Evolutionary conservation across 1,140 invertebrate genomes (phyloP), one percentile per base, ranked within the genome.

Genomic region (Neodiprion virginianus): DNA sequence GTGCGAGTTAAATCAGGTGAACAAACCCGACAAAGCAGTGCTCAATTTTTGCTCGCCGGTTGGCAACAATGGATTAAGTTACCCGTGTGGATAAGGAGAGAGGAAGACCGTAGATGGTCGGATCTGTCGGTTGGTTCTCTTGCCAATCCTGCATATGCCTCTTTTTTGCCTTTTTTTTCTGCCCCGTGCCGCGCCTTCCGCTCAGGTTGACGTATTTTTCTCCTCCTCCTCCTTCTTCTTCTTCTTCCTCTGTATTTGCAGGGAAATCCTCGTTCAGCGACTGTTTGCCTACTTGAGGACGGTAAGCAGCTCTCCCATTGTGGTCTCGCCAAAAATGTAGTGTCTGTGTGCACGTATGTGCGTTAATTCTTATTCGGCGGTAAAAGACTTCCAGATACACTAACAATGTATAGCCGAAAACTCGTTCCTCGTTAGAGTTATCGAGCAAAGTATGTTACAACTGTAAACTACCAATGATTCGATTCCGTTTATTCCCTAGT

Each of bases 1-100:
- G 84, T 87, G 76, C 80, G 83, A 79, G 86, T 84, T 84, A 84
- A 87, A 87, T 87, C 86, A 88, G 83, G 83, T 86, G 85, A 82
- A 85, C 80, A 61, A 78, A 78, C 77, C 67, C 53, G 71, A 81
- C 75, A 81, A 82, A 76, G 53, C 47, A 68, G 67, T 48, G 67
- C 73, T 61, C 12, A 12, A 28, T 14, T 47, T 50, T 65, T 23
- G 61, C 47, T 70, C 40, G 65, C 28, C 77, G 74, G 76, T 75
- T 71, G 75, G 72, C 73, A 79, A 61, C 53, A 61, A 61, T 61
- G 53, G 53, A 61, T 61, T 61, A 61, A 61, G 53, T 61, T 61
- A 61, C 67, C 47, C 70, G 14, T 48, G n/a, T 40, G 4, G 70
- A 11, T 28, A n/a, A 23, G 9, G 5, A 11, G 65, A 12, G 76